Evolutionary conservation across 35 echinoderm and acorn worm species (phyloP).

Genomic region (Ophioderma brevispina): DNA sequence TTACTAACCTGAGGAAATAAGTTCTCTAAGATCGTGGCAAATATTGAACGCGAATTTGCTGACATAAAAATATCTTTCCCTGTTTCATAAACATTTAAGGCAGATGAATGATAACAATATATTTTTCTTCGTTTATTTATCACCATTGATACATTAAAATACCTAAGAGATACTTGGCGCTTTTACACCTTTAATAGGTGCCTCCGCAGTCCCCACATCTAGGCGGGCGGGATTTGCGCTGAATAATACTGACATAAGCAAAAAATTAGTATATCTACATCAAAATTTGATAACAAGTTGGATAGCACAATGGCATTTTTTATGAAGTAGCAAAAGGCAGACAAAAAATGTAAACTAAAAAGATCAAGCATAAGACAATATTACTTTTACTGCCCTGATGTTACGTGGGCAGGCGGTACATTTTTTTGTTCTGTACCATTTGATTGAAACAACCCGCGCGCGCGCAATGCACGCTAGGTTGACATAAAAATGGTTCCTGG

Average conservation of each 20-base stretch:
- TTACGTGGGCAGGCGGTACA: background rate
- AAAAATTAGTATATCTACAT: constrained; percentile 2
- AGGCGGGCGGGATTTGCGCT: constrained; percentile 1
- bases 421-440: background rate
- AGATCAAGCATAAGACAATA: background rate
- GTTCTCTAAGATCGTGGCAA: too few relatives aligned
- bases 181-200: background rate
- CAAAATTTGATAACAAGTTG: background rate
- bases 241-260: constrained; percentile 5
- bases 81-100: background rate
- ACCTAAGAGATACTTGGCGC: background rate
- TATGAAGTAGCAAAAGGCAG: background rate
- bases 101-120: background rate
- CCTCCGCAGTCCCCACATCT: background rate
- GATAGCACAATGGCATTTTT: background rate
- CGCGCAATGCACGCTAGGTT: background rate
- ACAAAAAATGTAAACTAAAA: constrained; percentile 6
- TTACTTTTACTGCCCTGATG: background rate
- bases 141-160: background rate
- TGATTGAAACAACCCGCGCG: background rate
- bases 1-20: too few relatives aligned
- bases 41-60: too few relatives aligned
- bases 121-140: too few relatives aligned
- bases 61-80: background rate
- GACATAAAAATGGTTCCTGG: background rate